Evolutionary conservation across 1,140 invertebrate genomes (phyloP), one percentile per base, ranked within the genome.

Genomic region (Araneus ventricosus): DNA sequence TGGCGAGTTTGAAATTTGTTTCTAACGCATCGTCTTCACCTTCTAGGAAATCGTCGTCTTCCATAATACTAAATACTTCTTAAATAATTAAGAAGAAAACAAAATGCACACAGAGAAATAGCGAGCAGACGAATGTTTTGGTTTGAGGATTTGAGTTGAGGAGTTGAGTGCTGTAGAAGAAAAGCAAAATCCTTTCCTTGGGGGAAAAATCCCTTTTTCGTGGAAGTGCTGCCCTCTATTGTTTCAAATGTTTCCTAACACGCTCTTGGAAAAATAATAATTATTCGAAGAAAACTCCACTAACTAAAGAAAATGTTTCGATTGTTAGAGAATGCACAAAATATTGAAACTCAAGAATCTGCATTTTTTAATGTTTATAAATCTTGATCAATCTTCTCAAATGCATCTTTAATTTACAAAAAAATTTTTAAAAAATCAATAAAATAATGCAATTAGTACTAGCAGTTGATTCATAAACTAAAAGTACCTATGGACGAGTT

Each of bases 1-100:
- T 80, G 27, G 91, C 91, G 8, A 80, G 63, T 39, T 91, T 93
- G 37, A 87, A 93, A 61, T 24, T 41, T 17, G 37, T 63, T 37
- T 59, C 41, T 20, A 84, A 20, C 34, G 39, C 82, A 57, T 85
- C 61, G 14, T 92, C 85, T 20, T 59, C 70, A 37, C 27, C 17
- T 17, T 88, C 84, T 22, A 67, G 34, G 41, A 93, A 75, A 59
- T 87, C 91, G 61, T 30, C 45, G 20, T 92, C 90, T 63, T 93
- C 91, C 91, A 93, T 93, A 34, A 7, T 63, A 17, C 24, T 17
- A 27, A 67, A 52, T 63, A n/a, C 3, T 57, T 0, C 45, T 52
- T 52, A 17, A 52, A 14, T 8, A 52, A 1, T 14, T 30, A 27
- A 30, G 45, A 70, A 20, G 27, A 24, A 34, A 24, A 59, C 20